These are phyloP conservation scores for Antheraea yamamai DNA, from an alignment of 2,888 invertebrate genomes.

Conservation along the genomic window DNA sequence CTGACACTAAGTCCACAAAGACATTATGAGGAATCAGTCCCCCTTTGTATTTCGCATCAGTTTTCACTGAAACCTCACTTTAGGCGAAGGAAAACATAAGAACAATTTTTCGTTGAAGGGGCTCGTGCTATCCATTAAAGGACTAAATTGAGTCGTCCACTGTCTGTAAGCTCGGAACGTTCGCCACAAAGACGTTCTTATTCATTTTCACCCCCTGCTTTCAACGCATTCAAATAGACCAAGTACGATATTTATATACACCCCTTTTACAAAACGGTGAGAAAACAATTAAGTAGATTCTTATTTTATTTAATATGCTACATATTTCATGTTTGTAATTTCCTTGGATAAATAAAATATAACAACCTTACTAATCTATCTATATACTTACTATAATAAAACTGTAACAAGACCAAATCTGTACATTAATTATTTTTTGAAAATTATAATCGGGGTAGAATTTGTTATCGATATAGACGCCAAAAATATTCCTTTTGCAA, in stretches of 20 bases:
- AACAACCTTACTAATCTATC: no score
- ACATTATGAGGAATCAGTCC: conserved; percentile 1
- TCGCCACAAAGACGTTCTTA: conserved; percentile 16
- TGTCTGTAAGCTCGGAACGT: conserved; percentile 26
- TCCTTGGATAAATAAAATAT: no score
- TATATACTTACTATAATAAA: no score
- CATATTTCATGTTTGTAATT: no score
- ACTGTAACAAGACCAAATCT: no score
- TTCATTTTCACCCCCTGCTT: conserved; percentile 8
- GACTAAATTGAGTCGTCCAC: conserved; percentile 28
- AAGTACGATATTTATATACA: not conserved
- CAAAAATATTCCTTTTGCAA: no score
- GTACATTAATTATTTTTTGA: no score
- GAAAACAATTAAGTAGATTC: not conserved
- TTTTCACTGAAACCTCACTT: conserved; percentile 11
- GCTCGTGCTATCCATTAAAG: conserved; percentile 29
- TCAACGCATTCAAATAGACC: not conserved
- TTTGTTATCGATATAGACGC: no score
- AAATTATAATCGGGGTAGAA: no score
- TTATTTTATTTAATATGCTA: not conserved
- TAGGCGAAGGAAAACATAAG: conserved; percentile 26
- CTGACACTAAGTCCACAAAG: conserved; percentile 14
- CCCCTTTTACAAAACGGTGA: not conserved
- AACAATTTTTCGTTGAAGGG: conserved; percentile 25
- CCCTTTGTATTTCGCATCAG: conserved; percentile 6